Evolutionary conservation across 2,113 vertebrate species (phyloP).

Genomic region (Tenrec ecaudatus): DNA sequence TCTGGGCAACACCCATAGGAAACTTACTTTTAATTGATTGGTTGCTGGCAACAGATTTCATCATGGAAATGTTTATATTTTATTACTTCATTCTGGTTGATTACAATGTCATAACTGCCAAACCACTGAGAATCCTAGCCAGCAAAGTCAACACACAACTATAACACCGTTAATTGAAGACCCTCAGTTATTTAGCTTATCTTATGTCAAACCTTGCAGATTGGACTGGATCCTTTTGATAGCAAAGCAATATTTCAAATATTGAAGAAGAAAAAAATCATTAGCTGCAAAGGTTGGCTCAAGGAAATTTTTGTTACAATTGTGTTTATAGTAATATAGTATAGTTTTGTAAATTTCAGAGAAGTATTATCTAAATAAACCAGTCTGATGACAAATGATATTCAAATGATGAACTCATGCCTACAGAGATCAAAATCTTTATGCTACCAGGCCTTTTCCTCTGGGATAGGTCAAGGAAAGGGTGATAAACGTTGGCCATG

Average conservation of each 20-base stretch:
- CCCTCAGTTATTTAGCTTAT: not conserved
- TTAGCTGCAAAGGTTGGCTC: not conserved
- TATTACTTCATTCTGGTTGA: too few species aligned
- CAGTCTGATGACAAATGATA: not conserved
- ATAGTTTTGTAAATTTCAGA: not conserved
- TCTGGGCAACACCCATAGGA: too few species aligned
- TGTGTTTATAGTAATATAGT: not conserved
- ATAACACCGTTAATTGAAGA: not conserved
- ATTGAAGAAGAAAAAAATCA: not conserved
- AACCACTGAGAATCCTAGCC: too few species aligned
- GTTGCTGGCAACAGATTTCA: too few species aligned
- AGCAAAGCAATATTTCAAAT: not conserved
- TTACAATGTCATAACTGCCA: too few species aligned
- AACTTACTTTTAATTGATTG: too few species aligned
- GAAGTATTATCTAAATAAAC: not conserved
- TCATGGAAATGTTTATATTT: too few species aligned
- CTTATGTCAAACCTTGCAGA: not conserved
- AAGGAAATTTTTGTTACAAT: not conserved
- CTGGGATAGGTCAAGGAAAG: not conserved
- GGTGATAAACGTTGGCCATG: too few species aligned
- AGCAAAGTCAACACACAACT: too few species aligned
- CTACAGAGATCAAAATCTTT: not conserved
- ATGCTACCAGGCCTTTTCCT: not conserved
- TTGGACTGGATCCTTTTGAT: not conserved
- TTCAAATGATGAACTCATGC: conserved; percentile 7